Evolutionary conservation across 2,888 invertebrate species (phyloP).

Genomic region (Gastrophysa polygoni): DNA sequence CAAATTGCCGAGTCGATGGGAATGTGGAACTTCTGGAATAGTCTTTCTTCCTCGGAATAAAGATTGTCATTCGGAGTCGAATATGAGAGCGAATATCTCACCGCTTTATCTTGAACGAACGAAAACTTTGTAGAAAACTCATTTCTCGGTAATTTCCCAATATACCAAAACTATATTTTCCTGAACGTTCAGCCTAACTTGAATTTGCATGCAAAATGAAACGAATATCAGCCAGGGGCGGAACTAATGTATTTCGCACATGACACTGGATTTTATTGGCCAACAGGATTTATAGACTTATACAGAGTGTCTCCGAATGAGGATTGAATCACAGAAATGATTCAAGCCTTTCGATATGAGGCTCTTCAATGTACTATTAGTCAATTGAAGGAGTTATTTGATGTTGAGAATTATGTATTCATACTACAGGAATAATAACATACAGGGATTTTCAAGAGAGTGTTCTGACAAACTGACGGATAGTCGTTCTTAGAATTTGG

Average conservation of each 20-base stretch:
- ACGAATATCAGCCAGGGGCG: conserved; percentile 25
- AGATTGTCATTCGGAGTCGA: conserved; percentile 27
- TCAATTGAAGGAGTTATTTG: too few species aligned
- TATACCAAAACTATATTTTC: conserved; percentile 49
- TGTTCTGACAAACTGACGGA: too few species aligned
- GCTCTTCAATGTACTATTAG: too few species aligned
- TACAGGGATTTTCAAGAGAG: too few species aligned
- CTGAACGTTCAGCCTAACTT: conserved; percentile 43
- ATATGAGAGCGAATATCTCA: conserved; percentile 27
- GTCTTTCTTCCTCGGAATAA: conserved; percentile 8
- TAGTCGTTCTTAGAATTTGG: too few species aligned
- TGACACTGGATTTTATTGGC: not conserved
- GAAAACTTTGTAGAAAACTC: conserved; percentile 47
- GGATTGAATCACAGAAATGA: too few species aligned
- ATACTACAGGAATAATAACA: too few species aligned
- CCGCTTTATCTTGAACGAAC: conserved; percentile 25
- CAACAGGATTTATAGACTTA: too few species aligned
- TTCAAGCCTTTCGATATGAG: too few species aligned
- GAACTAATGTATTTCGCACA: not conserved
- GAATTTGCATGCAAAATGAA: conserved; percentile 44
- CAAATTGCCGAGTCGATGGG: not conserved
- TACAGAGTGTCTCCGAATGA: too few species aligned
- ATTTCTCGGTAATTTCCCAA: conserved; percentile 49
- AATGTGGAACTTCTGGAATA: conserved; percentile 3
- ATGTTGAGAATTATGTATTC: too few species aligned